phyloP scores from a whole-genome alignment of 2,113 vertebrate species.

The Tauraco erythrolophus region DNA sequence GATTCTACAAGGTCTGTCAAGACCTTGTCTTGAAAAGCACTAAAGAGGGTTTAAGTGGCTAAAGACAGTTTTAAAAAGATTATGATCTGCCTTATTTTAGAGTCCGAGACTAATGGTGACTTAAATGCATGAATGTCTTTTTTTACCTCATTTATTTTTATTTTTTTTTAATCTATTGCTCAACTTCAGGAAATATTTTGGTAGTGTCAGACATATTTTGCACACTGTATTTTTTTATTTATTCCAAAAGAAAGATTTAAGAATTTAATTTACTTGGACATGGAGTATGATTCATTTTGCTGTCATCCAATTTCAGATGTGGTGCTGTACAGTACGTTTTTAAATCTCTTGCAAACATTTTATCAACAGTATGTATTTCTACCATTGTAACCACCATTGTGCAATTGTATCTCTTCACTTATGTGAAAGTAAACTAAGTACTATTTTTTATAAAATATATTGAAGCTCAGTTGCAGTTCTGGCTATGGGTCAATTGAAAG shows the following conservation, averaged over 20 bases:
- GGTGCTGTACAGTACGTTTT: conserved; percentile 83
- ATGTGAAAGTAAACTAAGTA: conserved; percentile 85
- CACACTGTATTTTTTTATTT: conserved; percentile 60
- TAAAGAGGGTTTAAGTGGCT: conserved; percentile 67
- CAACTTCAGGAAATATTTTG: conserved; percentile 69
- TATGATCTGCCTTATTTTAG: conserved; percentile 80
- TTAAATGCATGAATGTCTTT: conserved; percentile 83
- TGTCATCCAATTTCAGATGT: conserved; percentile 76
- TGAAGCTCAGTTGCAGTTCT: conserved; percentile 69
- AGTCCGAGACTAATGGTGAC: conserved; percentile 79
- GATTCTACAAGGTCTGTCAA: conserved; percentile 36
- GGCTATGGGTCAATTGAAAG: conserved; percentile 44
- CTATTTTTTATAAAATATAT: conserved; percentile 89
- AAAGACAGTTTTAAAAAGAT: conserved; percentile 76
- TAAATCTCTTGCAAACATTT: conserved; percentile 81
- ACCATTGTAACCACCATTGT: conserved; percentile 83
- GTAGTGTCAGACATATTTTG: conserved; percentile 65
- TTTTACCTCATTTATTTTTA: conserved; percentile 71
- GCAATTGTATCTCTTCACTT: conserved; percentile 83
- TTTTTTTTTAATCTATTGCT: conserved; percentile 40
- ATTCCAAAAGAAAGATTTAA: conserved; percentile 55
- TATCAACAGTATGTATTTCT: conserved; percentile 78
- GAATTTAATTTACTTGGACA: conserved; percentile 69
- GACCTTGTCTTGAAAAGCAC: conserved; percentile 74
- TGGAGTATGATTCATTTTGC: conserved; percentile 62